Conservation (phyloP, 2,888 invertebrate species). For the Yponomeuta sedellus region DNA sequence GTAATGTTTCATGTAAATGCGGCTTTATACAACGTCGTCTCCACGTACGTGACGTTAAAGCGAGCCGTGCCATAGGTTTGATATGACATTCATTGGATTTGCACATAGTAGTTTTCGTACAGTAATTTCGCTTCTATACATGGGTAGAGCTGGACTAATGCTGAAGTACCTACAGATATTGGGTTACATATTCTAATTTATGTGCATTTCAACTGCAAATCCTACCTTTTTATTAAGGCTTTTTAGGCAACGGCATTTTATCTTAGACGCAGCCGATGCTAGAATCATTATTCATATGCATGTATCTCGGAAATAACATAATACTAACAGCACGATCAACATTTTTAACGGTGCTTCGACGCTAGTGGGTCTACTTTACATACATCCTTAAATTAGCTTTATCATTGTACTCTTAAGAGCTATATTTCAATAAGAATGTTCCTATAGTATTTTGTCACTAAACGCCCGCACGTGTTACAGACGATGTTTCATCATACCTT, state of each 20-base stretch:
- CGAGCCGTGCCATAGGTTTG: conserved; percentile 74
- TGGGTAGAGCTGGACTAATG: conserved; percentile 1
- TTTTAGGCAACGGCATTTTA: background rate
- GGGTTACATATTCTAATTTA: background rate
- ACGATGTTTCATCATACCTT: background rate
- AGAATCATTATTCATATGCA: conserved; percentile 1
- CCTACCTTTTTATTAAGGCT: background rate
- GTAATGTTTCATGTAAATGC: conserved; percentile 69
- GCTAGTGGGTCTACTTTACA: conserved; percentile 2
- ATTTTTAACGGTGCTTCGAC: background rate
- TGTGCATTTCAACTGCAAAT: background rate
- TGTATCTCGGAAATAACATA: background rate
- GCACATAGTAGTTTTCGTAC: conserved; percentile 52
- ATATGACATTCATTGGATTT: conserved; percentile 65
- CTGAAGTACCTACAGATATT: conserved; percentile 1
- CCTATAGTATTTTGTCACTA: background rate
- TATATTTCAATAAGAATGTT: background rate
- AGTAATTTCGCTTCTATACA: conserved; percentile 8
- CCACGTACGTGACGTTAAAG: conserved; percentile 54
- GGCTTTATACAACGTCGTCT: conserved; percentile 60
- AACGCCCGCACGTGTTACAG: background rate
- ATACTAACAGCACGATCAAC: conserved; percentile 4
- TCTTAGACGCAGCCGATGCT: background rate
- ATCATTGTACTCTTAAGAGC: background rate
- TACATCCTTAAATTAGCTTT: background rate